Conservation (phyloP, 2,888 invertebrate genomes). For the Zootermopsis nevadensis region DNA sequence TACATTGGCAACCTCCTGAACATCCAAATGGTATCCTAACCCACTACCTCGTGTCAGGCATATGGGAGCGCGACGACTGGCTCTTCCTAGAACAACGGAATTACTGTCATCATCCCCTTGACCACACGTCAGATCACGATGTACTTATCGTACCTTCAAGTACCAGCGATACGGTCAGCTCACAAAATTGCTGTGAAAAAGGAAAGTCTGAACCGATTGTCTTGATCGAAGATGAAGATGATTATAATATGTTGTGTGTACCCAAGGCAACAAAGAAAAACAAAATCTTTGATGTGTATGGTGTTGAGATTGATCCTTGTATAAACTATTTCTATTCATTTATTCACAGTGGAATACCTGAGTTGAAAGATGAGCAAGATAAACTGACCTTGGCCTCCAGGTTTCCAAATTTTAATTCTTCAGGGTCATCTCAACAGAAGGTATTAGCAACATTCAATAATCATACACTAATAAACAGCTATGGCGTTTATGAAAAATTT, state of each 20-base stretch:
- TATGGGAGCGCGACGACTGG: slow-evolving; percentile 58
- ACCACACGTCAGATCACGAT: neutral
- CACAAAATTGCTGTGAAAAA: slow-evolving; percentile 29
- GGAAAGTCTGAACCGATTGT: slow-evolving; percentile 22
- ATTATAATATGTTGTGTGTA: neutral
- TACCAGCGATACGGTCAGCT: neutral
- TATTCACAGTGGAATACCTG: slow-evolving; percentile 16
- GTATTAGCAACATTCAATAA: neutral
- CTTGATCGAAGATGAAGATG: slow-evolving; percentile 24
- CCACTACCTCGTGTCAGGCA: slow-evolving; percentile 65
- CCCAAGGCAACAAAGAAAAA: neutral
- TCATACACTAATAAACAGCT: neutral
- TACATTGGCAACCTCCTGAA: slow-evolving; percentile 72
- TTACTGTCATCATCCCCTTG: slow-evolving; percentile 64
- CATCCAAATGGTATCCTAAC: slow-evolving; percentile 70
- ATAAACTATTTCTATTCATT: slow-evolving; percentile 40
- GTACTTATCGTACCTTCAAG: neutral
- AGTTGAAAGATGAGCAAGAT: neutral
- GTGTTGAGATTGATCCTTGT: slow-evolving; percentile 30
- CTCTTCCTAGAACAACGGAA: slow-evolving; percentile 64
- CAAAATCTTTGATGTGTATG: slow-evolving; percentile 13
- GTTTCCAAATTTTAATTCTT: neutral
- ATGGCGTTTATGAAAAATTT: slow-evolving; percentile 33
- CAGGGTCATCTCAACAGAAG: neutral
- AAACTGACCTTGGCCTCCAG: neutral